These are phyloP conservation scores for Ophioderma brevispina DNA, from an alignment of 35 echinoderm and acorn worm species.

Conservation along the genomic window DNA sequence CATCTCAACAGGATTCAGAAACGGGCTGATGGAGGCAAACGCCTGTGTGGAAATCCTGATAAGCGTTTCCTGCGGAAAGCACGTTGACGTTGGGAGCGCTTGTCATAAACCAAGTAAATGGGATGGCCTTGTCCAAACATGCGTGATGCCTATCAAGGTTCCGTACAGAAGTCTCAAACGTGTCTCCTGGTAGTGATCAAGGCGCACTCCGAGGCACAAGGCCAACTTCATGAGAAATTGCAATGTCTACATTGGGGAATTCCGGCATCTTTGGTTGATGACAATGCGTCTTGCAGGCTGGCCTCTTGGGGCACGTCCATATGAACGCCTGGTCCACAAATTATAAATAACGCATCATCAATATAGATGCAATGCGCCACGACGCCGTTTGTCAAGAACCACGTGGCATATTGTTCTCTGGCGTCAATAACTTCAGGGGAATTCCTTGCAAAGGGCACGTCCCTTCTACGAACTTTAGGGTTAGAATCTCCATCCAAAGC, in stretches of 20 bases:
- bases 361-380: conserved; percentile 15
- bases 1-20: too few species aligned
- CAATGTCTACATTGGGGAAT: background rate
- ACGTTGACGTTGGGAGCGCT: background rate
- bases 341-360: background rate
- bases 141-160: background rate
- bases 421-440: background rate
- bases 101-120: background rate
- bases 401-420: background rate
- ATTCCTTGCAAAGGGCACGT: background rate
- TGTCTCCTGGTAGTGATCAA: background rate
- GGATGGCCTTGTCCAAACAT: background rate
- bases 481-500: background rate
- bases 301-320: too few species aligned
- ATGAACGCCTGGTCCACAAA: too few species aligned
- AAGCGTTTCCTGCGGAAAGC: background rate
- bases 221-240: background rate
- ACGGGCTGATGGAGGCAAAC: too few species aligned
- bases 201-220: background rate
- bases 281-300: background rate
- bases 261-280: background rate
- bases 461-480: background rate
- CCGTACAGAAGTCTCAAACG: background rate
- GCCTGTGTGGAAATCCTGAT: background rate
- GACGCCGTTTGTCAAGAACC: background rate